phyloP scores from a whole-genome alignment of 2,113 vertebrate genomes.

The Platysteira castanea region DNA sequence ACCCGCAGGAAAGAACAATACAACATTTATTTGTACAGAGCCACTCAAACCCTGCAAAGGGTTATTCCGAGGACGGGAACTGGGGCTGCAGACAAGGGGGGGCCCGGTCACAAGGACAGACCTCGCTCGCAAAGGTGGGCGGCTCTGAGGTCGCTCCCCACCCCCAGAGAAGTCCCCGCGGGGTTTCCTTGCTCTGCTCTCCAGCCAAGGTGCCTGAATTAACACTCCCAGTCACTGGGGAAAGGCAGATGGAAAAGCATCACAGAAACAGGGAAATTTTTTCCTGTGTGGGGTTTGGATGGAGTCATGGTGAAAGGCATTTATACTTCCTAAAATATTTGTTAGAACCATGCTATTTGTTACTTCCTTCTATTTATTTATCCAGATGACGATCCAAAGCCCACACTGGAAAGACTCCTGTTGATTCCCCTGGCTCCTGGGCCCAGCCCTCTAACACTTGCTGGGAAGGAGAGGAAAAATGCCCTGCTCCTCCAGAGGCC shows the following conservation, averaged over 20 bases:
- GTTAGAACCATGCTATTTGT: background rate
- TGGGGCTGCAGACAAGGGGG: background rate
- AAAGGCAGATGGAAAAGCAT: conserved; percentile 36
- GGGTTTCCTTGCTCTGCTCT: background rate
- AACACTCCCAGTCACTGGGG: background rate
- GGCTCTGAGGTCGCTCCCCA: background rate
- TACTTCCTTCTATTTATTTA: conserved; percentile 46
- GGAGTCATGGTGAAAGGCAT: background rate
- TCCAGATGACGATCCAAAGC: background rate
- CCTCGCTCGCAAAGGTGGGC: fast-evolving
- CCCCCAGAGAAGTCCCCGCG: background rate
- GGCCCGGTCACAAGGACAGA: fast-evolving
- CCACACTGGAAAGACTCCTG: conserved; percentile 39
- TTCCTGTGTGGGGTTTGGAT: conserved; percentile 35
- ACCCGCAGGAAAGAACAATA: background rate
- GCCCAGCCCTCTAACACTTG: background rate
- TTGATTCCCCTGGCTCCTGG: background rate
- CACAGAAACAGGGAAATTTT: background rate
- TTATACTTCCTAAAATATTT: background rate
- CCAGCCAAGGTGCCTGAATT: background rate
- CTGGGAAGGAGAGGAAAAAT: background rate
- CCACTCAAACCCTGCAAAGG: fast-evolving
- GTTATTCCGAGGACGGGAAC: background rate
- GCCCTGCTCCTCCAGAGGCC: background rate
- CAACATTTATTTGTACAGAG: background rate